Conservation (phyloP, 2,888 invertebrate species). For the Andrena marginata region DNA sequence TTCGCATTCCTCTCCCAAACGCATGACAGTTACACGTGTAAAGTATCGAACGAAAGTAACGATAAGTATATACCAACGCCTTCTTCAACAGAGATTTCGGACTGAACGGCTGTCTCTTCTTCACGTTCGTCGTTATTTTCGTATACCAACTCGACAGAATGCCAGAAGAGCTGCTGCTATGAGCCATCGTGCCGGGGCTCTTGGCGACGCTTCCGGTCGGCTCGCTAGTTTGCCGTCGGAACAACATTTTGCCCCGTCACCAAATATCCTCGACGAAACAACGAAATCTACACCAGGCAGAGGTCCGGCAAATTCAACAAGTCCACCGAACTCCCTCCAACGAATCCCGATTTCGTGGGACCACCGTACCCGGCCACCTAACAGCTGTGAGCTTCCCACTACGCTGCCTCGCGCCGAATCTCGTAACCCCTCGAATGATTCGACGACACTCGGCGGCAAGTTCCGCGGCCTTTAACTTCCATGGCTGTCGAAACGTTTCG, state of each 20-base stretch:
- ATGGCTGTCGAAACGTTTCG: not conserved
- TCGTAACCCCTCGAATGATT: not conserved
- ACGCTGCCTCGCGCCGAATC: not conserved
- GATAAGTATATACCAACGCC: slow-evolving; percentile 75
- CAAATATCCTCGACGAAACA: no score
- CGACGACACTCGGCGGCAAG: not conserved
- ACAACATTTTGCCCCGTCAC: slow-evolving; percentile 72
- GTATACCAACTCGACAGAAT: slow-evolving; percentile 82
- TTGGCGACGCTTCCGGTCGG: slow-evolving; percentile 74
- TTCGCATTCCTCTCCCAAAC: not conserved
- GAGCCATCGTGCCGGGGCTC: slow-evolving; percentile 65
- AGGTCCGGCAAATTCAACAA: not conserved
- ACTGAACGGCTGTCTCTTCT: slow-evolving; percentile 79
- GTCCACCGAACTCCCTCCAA: not conserved
- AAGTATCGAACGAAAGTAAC: not conserved
- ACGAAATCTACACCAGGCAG: no score
- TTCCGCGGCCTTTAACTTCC: not conserved
- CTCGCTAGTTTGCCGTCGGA: slow-evolving; percentile 80
- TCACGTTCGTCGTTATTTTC: slow-evolving; percentile 82
- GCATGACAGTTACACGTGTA: not conserved
- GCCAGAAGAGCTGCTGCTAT: slow-evolving; percentile 75
- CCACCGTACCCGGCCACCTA: not conserved
- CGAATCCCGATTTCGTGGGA: not conserved
- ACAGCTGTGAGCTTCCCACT: not conserved
- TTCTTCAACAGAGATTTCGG: slow-evolving; percentile 78